Conservation (phyloP, 1,140 invertebrate genomes). For the Pentalonia nigronervosa region DNA sequence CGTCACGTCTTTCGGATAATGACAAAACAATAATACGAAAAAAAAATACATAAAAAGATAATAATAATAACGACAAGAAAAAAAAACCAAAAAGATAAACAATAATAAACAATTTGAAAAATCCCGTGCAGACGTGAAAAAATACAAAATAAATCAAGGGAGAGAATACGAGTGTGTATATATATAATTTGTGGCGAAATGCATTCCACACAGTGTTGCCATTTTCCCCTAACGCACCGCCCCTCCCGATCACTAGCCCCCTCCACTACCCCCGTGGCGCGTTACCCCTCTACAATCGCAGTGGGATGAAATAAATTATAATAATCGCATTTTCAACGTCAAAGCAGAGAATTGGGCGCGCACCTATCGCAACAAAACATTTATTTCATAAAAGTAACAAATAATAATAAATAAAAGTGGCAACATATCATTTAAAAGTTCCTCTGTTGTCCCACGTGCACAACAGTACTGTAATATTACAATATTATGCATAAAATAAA, state of each 20-base stretch:
- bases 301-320: constrained; percentile 14
- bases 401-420: background rate
- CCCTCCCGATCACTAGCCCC: background rate
- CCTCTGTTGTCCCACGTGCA: background rate
- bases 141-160: constrained; percentile 33
- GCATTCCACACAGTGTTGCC: constrained; percentile 47
- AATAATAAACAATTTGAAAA: background rate
- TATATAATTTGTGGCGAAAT: constrained; percentile 24
- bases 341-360: background rate
- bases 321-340: background rate
- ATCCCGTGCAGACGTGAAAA: background rate
- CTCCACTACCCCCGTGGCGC: background rate
- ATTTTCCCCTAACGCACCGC: constrained; percentile 34
- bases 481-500: background rate
- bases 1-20: background rate
- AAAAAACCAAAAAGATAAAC: background rate
- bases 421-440: background rate
- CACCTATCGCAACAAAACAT: too few relatives aligned
- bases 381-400: too few relatives aligned
- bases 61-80: background rate
- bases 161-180: background rate
- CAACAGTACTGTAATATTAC: background rate
- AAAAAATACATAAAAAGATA: background rate
- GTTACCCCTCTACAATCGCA: background rate
- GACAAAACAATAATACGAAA: background rate